Evolutionary conservation across 2,113 vertebrate species (phyloP).

Genomic region (Geothlypis trichas): DNA sequence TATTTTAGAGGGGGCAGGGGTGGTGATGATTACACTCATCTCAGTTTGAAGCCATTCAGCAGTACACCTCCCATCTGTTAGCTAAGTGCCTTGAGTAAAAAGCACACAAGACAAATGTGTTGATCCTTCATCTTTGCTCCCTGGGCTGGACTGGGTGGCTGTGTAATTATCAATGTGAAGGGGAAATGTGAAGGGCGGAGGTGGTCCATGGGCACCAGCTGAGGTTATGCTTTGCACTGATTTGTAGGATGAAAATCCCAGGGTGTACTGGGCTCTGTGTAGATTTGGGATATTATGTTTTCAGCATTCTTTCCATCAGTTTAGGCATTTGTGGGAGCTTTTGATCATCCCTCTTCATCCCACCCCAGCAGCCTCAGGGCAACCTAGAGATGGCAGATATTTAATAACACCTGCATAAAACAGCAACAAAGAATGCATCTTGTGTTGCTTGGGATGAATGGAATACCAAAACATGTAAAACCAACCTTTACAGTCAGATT

Average conservation of each 20-base stretch:
- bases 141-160: neutral
- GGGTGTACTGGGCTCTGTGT: neutral
- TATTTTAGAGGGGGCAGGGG: neutral
- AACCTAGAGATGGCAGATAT: neutral
- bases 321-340: neutral
- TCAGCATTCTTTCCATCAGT: neutral
- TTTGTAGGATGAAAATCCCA: neutral
- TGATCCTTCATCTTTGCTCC: neutral
- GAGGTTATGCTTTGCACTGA: neutral
- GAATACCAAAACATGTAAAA: neutral
- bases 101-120: neutral
- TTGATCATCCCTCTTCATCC: neutral
- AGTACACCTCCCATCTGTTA: neutral
- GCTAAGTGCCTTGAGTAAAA: neutral
- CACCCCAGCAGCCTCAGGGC: neutral
- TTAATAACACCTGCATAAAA: neutral
- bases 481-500: neutral
- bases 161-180: neutral
- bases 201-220: neutral
- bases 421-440: neutral
- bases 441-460: neutral
- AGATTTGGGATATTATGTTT: neutral
- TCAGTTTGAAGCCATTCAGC: neutral
- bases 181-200: neutral
- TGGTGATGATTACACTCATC: neutral